Base-by-base conservation (phyloP, 2,888 invertebrate species). In the Patella depressa region DNA sequence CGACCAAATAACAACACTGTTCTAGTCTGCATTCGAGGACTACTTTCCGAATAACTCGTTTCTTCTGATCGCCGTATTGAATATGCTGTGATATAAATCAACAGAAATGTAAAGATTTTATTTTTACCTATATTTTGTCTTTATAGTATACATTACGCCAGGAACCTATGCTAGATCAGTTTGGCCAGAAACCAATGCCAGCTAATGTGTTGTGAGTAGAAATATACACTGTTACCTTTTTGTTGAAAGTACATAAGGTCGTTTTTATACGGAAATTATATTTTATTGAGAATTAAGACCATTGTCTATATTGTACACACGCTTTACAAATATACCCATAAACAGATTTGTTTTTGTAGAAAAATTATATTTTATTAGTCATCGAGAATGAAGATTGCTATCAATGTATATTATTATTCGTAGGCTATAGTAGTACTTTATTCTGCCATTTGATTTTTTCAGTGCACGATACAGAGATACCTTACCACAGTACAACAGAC, bases 381-480 rank as follows among this genome's bases (percentile, higher is more conserved):
- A 45, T 9, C 45, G 9, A 45, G 45, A 45, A 45, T 45, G 7
- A 45, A 45, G 45, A 45, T 9, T 45, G 7, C 45, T 45, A 45
- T 45, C 9, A 9, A 45, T 54, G 71, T 34, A 69, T n/a, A 55
- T 14, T 53, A 19, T 17, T 17, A 53, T 55, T 12, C 45, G n/a
- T 53, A n/a, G 19, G 54, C 54, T 11, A 19, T 9, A 15, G n/a
- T 12, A 7, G 2, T 4, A 11, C 0, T 19, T 19, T 19, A 14
- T 24, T 71, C 9, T n/a, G 19, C n/a, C 53, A 24, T 73, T 17
- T 71, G 53, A 76, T 76, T 19, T 74, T 85, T 88, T 70, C 86
- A 90, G 90, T 80, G 88, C 87, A n/a, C 85, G 90, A 34, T 89
- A 89, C 82, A 79, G 90, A 55, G 89, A 90, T 77, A 89, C 88